Evolutionary conservation across 64 coral and sea anemone genomes (phyloP).

Genomic region (Montipora capricornis): DNA sequence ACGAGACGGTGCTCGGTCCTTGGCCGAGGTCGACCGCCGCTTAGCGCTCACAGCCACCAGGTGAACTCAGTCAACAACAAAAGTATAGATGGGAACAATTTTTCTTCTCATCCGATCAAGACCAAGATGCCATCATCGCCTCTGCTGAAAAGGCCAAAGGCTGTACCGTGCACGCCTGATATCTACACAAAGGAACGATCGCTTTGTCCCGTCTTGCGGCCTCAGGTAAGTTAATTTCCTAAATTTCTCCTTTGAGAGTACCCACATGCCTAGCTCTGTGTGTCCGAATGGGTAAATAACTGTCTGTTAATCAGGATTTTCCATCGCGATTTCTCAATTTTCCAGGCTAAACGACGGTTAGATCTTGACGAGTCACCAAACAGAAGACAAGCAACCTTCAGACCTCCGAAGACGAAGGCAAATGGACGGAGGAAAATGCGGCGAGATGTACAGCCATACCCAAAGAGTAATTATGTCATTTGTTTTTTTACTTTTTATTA

Average conservation of each 20-base stretch:
- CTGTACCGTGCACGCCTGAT: conserved; percentile 30
- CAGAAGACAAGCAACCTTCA: background rate
- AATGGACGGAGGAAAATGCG: conserved; percentile 11
- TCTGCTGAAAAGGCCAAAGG: background rate
- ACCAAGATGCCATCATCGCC: background rate
- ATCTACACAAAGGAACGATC: conserved; percentile 46
- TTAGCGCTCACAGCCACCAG: conserved; percentile 51
- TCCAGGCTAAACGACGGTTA: conserved; percentile 65
- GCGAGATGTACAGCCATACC: conserved; percentile 56
- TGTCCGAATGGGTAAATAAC: too few species aligned
- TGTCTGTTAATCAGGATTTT: background rate
- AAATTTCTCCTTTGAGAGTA: background rate
- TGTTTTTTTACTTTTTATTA: too few species aligned
- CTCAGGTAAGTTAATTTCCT: background rate
- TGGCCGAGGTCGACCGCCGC: conserved; percentile 32
- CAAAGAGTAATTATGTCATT: conserved; percentile 27
- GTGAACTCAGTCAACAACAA: conserved; percentile 46
- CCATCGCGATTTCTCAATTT: background rate
- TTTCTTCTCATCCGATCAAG: background rate
- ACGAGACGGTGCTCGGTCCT: conserved; percentile 45
- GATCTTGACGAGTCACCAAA: conserved; percentile 73
- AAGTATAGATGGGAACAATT: background rate
- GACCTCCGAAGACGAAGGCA: conserved; percentile 48
- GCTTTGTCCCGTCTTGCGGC: background rate
- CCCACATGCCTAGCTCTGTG: too few species aligned